phyloP scores from a whole-genome alignment of 2,888 invertebrate species.

The Andrena fulva region DNA sequence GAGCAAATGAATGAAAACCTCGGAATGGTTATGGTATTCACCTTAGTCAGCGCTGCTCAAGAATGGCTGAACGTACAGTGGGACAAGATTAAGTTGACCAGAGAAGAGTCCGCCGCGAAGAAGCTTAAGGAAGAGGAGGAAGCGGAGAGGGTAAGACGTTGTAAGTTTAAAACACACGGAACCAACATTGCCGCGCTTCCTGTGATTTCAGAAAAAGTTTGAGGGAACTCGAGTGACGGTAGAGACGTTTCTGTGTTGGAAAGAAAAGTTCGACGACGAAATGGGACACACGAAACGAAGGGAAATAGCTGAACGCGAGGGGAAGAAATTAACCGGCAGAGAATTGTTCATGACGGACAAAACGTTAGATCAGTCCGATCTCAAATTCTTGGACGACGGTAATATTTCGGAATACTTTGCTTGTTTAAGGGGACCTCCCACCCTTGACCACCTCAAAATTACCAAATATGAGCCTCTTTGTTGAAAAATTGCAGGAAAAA shows the following conservation, averaged over 20 bases:
- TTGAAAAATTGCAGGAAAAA: no score
- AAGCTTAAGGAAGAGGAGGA: conserved; percentile 92
- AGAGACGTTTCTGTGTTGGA: conserved; percentile 98
- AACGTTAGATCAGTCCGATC: conserved; percentile 97
- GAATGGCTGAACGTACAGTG: conserved; percentile 96
- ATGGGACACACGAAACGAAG: conserved; percentile 91
- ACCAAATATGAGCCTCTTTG: no score
- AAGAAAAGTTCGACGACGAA: conserved; percentile 96
- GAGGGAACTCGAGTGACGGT: conserved; percentile 98
- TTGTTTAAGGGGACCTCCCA: background rate
- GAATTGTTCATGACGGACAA: conserved; percentile 97
- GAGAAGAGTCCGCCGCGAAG: conserved; percentile 89
- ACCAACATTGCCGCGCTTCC: background rate
- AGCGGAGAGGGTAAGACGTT: conserved; percentile 90
- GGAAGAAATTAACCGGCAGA: conserved; percentile 94
- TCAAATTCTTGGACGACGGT: conserved; percentile 97
- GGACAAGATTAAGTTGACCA: conserved; percentile 91
- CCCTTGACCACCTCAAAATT: no score
- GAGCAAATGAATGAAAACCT: conserved; percentile 93
- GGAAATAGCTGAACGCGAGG: conserved; percentile 90
- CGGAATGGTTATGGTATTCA: conserved; percentile 99
- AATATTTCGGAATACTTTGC: conserved; percentile 37
- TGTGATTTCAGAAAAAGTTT: conserved; percentile 91
- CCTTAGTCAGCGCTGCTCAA: conserved; percentile 95
- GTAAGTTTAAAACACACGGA: background rate